These are phyloP conservation scores for Megaleporinus macrocephalus DNA, from an alignment of 2,113 vertebrate species.

Conservation along the genomic window DNA sequence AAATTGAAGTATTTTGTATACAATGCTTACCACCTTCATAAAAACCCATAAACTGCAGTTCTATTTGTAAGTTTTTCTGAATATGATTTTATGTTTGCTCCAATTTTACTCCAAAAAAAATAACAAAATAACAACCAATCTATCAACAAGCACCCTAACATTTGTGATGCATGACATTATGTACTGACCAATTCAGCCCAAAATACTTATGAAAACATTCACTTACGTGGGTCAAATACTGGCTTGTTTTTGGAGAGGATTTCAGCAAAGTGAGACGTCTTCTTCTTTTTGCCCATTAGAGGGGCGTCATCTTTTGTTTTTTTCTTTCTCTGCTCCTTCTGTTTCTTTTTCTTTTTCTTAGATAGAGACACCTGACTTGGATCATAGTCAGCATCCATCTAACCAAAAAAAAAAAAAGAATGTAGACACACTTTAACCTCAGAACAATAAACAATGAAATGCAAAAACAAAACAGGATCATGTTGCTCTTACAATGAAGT, in stretches of 20 bases:
- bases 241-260: conserved; percentile 79
- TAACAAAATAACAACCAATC: too few species aligned
- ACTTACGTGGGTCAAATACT: conserved; percentile 83
- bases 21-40: too few species aligned
- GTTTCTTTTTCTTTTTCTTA: conserved; percentile 75
- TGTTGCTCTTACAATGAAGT: conserved; percentile 79
- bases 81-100: too few species aligned
- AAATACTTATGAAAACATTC: not conserved
- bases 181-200: not conserved
- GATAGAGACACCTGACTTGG: conserved; percentile 70
- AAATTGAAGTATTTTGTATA: too few species aligned
- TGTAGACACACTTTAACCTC: not conserved
- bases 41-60: too few species aligned
- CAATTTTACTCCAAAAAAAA: too few species aligned
- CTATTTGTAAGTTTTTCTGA: too few species aligned
- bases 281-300: conserved; percentile 79
- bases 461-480: not conserved
- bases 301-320: conserved; percentile 70
- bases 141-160: too few species aligned
- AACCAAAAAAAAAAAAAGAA: not conserved
- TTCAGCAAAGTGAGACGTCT: conserved; percentile 82
- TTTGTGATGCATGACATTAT: too few species aligned
- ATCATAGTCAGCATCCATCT: conserved; percentile 93
- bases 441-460: too few species aligned
- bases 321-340: conserved; percentile 65